Conservation (phyloP, 2,797 vertebrate species). For the Gallirallus australis region DNA sequence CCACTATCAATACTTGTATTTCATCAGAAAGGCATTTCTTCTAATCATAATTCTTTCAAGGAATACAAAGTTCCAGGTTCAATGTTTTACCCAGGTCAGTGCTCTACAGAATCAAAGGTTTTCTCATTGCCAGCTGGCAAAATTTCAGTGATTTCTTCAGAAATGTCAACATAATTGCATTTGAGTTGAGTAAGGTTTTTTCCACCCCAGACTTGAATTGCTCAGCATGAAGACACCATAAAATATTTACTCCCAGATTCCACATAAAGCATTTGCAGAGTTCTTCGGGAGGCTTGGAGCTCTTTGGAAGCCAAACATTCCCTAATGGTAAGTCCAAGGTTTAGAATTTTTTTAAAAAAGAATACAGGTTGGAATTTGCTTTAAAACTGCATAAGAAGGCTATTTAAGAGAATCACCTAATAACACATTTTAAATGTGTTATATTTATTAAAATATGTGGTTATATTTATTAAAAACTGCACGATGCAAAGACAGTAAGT, state of each 20-base stretch:
- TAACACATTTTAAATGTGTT: not conserved
- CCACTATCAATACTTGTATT: not conserved
- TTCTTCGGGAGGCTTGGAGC: not conserved
- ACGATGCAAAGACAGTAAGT: not conserved
- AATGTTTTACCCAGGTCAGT: not conserved
- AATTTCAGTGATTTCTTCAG: not conserved
- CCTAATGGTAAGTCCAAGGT: conserved; percentile 20
- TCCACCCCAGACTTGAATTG: not conserved
- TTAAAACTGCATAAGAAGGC: not conserved
- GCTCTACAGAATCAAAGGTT: not conserved
- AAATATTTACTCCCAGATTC: not conserved
- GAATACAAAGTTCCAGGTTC: not conserved
- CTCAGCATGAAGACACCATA: not conserved
- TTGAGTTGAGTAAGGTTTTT: not conserved
- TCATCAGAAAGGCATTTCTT: not conserved
- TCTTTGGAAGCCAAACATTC: not conserved
- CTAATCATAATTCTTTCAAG: not conserved
- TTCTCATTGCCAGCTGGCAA: not conserved
- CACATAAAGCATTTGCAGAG: not conserved
- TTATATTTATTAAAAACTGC: not conserved
- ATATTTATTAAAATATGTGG: not conserved
- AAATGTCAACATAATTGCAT: not conserved
- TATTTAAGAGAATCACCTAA: not conserved
- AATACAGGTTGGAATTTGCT: not conserved
- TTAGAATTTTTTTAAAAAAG: not conserved